Evolutionary conservation across 1,140 invertebrate genomes (phyloP), one percentile per base, ranked within the genome.

Genomic region (Apis cerana): DNA sequence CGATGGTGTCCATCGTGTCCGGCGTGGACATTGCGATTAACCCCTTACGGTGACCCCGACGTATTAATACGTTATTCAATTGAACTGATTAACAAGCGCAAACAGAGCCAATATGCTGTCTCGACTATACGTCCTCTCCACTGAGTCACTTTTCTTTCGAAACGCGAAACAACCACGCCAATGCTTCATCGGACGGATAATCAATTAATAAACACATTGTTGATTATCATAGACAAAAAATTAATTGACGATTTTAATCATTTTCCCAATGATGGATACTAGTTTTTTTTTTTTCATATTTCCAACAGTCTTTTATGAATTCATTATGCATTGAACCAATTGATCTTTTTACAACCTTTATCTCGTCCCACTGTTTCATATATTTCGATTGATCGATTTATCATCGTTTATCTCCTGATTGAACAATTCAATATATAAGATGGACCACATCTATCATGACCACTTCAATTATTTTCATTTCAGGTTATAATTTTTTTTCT

Each of bases 1-100:
- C 89, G 79, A 93, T 93, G 84, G 91, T 94, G 74, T 92, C 91
- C 92, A 94, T 93, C 89, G 88, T 92, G 87, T 93, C 92, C 89
- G 92, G 89, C 68, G 91, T 91, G 85, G 91, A 92, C 92, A 93
- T 93, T 82, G 89, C 87, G 88, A 91, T 90, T 90, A 89, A 90
- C 87, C 88, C 87, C 82, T 89, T 88, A 65, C 72, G 85, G 89
- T 85, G 88, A 91, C 89, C 85, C 88, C 90, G 80, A 81, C 62
- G 84, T 86, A 83, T 83, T 84, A 89, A 90, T 89, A 89, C 72
- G 77, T 90, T 90, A 86, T 90, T 91, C 85, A 85, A 89, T 88
- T 85, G 83, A 88, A 85, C 56, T 75, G 86, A 86, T 91, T 88
- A 90, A 86, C 78, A 56, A 78, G 75, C 88, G 48, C 81, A 74